A percentile compares a stretch with the other conserved stretches of the same genome.
phyloP scores from a whole-genome alignment of 2,797 vertebrate genomes.

The Melanotaenia pygmaea region DNA sequence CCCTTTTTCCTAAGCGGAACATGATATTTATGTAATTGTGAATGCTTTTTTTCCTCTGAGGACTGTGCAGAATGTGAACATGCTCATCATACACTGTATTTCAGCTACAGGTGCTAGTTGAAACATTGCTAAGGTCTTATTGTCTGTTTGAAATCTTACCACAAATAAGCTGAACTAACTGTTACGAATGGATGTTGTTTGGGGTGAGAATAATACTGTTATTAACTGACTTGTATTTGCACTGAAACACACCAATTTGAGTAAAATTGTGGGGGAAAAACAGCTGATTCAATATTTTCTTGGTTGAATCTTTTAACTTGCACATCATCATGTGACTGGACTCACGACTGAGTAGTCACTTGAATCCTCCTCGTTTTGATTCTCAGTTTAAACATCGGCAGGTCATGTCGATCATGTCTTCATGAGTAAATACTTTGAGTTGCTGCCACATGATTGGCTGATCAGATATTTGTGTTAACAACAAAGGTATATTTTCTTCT shows the following conservation, averaged over 20 bases:
- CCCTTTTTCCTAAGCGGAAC: slow-evolving; percentile 33
- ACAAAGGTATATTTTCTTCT: no score
- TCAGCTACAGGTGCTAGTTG: slow-evolving; percentile 42
- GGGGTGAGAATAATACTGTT: slow-evolving; percentile 85
- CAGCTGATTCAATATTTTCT: slow-evolving; percentile 15
- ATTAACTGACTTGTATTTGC: slow-evolving; percentile 88
- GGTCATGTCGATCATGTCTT: no score
- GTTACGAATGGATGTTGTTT: slow-evolving; percentile 68
- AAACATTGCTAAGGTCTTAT: slow-evolving; percentile 31
- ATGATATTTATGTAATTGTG: slow-evolving; percentile 45
- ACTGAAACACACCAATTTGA: slow-evolving; percentile 93
- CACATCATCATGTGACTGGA: background rate
- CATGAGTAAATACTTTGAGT: no score
- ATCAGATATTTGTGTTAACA: no score
- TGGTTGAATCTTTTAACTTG: background rate
- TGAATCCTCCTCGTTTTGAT: no score
- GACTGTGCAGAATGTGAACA: slow-evolving; percentile 54
- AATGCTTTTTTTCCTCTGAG: slow-evolving; percentile 55
- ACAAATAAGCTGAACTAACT: slow-evolving; percentile 70
- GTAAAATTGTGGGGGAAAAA: slow-evolving; percentile 83
- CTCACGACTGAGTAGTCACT: background rate
- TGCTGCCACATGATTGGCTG: no score
- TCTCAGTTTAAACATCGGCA: no score
- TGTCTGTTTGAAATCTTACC: slow-evolving; percentile 57
- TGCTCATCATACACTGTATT: slow-evolving; percentile 34